Evolutionary conservation across 2,113 vertebrate genomes (phyloP).

Genomic region (Neoarius graeffei): DNA sequence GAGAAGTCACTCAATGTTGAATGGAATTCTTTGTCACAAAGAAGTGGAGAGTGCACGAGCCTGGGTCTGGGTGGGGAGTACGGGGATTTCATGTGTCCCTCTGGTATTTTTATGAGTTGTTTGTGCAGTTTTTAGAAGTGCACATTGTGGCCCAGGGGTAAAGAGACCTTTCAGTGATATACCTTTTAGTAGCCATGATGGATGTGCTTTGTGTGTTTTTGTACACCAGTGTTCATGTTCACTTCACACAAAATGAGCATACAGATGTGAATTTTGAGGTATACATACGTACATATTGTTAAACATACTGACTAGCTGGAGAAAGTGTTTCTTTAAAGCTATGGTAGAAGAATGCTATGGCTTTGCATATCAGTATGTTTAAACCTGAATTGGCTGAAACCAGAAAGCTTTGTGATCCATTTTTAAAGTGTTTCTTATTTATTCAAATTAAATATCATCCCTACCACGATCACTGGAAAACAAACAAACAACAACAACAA

Average conservation of each 20-base stretch:
- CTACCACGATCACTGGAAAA: neutral
- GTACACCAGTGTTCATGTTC: neutral
- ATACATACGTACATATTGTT: neutral
- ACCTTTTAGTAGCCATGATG: conserved; percentile 40
- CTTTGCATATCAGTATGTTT: neutral
- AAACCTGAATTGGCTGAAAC: neutral
- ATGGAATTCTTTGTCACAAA: conserved; percentile 85
- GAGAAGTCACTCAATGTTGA: conserved; percentile 77
- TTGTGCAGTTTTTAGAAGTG: conserved; percentile 67
- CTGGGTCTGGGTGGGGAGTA: conserved; percentile 44
- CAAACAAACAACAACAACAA: too few species aligned
- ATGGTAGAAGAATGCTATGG: too few species aligned
- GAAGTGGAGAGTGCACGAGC: conserved; percentile 50
- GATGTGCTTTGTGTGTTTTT: neutral
- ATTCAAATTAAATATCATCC: too few species aligned
- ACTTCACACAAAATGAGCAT: neutral
- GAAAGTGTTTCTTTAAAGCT: neutral
- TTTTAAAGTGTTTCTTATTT: too few species aligned
- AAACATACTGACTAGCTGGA: neutral
- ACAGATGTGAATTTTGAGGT: neutral
- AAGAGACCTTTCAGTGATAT: conserved; percentile 27
- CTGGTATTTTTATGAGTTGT: conserved; percentile 79
- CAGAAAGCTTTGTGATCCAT: neutral
- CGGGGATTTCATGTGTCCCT: conserved; percentile 68
- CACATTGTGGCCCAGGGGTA: conserved; percentile 49